phyloP scores from a whole-genome alignment of 2,797 vertebrate genomes.

The Sphenopsis melanotis region DNA sequence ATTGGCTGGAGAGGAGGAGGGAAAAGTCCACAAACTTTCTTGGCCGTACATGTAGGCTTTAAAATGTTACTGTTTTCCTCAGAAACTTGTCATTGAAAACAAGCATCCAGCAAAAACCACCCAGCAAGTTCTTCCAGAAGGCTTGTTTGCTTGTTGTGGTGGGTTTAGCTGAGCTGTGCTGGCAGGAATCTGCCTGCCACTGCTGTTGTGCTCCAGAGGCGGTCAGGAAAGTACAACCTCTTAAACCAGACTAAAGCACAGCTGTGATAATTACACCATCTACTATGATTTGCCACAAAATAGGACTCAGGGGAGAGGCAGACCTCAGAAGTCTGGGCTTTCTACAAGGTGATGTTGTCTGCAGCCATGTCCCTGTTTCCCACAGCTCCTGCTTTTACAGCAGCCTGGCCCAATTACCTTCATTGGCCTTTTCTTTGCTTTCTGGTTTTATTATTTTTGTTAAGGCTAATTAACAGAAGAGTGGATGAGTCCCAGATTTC shows the following conservation, averaged over 20 bases:
- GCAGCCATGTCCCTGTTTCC: not conserved
- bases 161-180: not conserved
- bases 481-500: not conserved
- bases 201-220: not conserved
- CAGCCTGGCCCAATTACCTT: not conserved
- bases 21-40: not conserved
- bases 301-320: not conserved
- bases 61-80: slow-evolving; percentile 11
- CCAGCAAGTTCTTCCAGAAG: not conserved
- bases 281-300: not conserved
- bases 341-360: not conserved
- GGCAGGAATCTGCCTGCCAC: not conserved
- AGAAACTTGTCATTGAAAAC: not conserved
- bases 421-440: not conserved
- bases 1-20: slow-evolving; percentile 15
- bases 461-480: not conserved
- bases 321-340: not conserved
- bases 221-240: not conserved
- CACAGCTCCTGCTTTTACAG: not conserved
- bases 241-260: slow-evolving; percentile 21
- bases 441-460: not conserved
- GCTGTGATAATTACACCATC: not conserved
- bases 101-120: not conserved
- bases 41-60: not conserved
- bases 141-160: not conserved